Conservation (phyloP, 2,113 vertebrate genomes). For the Serilophus lunatus region DNA sequence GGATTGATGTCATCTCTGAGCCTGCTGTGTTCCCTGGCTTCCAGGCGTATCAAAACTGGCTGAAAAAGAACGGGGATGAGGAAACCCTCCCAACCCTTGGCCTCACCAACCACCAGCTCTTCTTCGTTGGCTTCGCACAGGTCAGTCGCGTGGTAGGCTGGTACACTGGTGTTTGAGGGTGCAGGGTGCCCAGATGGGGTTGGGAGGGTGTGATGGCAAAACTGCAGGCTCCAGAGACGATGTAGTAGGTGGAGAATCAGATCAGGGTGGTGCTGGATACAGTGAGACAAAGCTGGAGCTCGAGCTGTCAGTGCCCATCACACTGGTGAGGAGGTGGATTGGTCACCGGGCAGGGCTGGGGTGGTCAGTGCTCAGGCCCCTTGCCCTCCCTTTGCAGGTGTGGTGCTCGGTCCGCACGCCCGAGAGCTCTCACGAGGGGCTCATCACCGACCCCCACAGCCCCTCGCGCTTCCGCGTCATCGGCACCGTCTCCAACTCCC, state of each 20-base stretch:
- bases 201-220: background rate
- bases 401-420: conserved; percentile 94
- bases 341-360: too few species aligned
- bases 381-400: conserved; percentile 70
- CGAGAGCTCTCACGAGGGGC: conserved; percentile 91
- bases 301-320: rapidly evolving
- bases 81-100: conserved; percentile 82
- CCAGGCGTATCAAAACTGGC: conserved; percentile 95
- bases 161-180: background rate
- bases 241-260: background rate
- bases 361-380: rapidly evolving
- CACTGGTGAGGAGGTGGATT: rapidly evolving
- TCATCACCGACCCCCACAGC: conserved; percentile 95
- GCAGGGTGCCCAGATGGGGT: background rate
- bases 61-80: conserved; percentile 87
- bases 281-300: background rate
- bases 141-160: conserved; percentile 67
- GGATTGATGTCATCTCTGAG: background rate
- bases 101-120: conserved; percentile 93
- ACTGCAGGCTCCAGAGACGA: background rate
- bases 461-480: conserved; percentile 92
- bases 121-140: conserved; percentile 96
- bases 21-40: background rate
- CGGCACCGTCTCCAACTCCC: conserved; percentile 90
- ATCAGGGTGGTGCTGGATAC: background rate